These are phyloP conservation scores for Pteromalus puparum DNA, from an alignment of 1,140 invertebrate species.

Conservation along the genomic window DNA sequence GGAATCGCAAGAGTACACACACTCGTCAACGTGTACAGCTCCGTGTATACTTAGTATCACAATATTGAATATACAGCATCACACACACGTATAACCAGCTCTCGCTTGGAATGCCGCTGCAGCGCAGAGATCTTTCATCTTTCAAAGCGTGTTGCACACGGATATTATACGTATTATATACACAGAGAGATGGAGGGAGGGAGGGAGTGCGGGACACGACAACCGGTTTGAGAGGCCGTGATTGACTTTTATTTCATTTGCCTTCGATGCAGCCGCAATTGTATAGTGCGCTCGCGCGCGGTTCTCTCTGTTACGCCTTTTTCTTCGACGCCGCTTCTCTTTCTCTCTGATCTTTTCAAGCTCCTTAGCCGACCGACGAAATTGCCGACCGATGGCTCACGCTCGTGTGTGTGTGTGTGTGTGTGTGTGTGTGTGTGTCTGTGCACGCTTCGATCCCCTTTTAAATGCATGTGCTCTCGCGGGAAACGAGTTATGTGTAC, in stretches of 20 bases:
- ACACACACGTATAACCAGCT: not conserved
- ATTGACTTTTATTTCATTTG: slow-evolving; percentile 53
- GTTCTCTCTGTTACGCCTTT: not conserved
- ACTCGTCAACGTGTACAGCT: slow-evolving; percentile 7
- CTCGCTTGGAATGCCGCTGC: slow-evolving; percentile 7
- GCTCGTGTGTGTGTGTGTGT: too few species aligned
- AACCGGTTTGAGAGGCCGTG: slow-evolving; percentile 39
- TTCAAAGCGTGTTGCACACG: not conserved
- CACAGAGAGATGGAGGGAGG: not conserved
- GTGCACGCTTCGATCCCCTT: not conserved
- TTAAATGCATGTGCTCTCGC: not conserved
- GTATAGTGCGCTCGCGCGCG: not conserved
- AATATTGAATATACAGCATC: slow-evolving; percentile 45
- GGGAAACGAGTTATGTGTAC: slow-evolving; percentile 36
- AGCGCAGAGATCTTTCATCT: not conserved
- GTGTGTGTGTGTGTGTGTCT: not conserved
- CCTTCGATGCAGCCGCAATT: slow-evolving; percentile 29
- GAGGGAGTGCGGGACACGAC: not conserved
- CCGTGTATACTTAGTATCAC: slow-evolving; percentile 45
- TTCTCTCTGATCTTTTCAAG: slow-evolving; percentile 27
- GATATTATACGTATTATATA: slow-evolving; percentile 26
- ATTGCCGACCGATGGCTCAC: slow-evolving; percentile 9
- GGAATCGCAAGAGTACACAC: not conserved
- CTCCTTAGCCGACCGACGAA: slow-evolving; percentile 49
- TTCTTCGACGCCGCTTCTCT: not conserved